phyloP scores from a whole-genome alignment of 2,797 vertebrate species.

The Gymnodraco acuticeps region DNA sequence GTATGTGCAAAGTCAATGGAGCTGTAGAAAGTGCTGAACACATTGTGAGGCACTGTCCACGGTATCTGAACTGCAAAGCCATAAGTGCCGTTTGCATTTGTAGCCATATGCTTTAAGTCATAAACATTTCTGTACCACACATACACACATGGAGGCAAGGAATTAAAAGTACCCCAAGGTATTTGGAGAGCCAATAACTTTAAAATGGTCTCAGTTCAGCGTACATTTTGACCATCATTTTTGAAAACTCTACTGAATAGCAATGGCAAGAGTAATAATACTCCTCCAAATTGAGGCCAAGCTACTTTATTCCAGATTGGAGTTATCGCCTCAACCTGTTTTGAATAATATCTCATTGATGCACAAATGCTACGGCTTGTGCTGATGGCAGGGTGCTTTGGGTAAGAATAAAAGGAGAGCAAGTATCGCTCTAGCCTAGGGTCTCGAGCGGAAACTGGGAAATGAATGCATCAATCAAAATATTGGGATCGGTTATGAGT shows the following conservation, averaged over 20 bases:
- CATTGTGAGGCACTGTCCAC: constrained; percentile 26
- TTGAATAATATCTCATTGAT: constrained; percentile 69
- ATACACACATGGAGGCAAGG: background rate
- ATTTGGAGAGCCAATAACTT: constrained; percentile 33
- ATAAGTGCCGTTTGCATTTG: constrained; percentile 43
- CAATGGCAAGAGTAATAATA: constrained; percentile 39
- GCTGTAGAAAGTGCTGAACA: constrained; percentile 45
- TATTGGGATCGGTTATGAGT: constrained; percentile 66
- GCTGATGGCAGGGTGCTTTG: constrained; percentile 55
- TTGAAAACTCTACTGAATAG: constrained; percentile 26
- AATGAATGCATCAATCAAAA: constrained; percentile 77
- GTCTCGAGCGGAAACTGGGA: constrained; percentile 53
- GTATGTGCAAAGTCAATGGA: constrained; percentile 17
- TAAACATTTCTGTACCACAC: constrained; percentile 26
- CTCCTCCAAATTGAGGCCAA: constrained; percentile 25
- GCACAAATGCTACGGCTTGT: constrained; percentile 51
- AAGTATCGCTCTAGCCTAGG: constrained; percentile 70
- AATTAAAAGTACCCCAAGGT: constrained; percentile 13
- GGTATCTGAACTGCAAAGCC: constrained; percentile 30
- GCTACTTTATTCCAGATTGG: constrained; percentile 30
- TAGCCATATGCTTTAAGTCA: constrained; percentile 21
- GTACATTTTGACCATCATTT: constrained; percentile 27
- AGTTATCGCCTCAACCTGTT: constrained; percentile 61
- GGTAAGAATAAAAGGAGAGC: constrained; percentile 48
- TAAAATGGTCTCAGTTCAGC: constrained; percentile 23